phyloP scores from a whole-genome alignment of 2,797 vertebrate species.

The Sebastes goodei region DNA sequence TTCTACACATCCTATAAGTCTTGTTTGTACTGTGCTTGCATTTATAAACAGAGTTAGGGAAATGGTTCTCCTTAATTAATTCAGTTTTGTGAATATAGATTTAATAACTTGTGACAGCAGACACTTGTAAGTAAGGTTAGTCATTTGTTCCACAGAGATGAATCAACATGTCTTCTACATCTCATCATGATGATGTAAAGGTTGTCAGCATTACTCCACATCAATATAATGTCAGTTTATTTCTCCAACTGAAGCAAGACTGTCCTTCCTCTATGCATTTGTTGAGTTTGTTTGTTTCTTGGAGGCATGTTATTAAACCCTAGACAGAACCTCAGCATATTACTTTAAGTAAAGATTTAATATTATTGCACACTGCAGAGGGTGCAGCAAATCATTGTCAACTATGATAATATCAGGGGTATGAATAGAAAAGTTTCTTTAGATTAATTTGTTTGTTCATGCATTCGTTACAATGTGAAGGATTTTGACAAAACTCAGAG shows the following conservation, averaged over 20 bases:
- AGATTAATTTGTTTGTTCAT: not conserved
- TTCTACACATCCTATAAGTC: not conserved
- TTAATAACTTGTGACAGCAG: constrained; percentile 6
- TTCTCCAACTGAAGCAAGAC: not conserved
- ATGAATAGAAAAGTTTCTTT: not conserved
- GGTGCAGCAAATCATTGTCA: not conserved
- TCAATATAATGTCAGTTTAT: constrained; percentile 3
- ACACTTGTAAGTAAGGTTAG: not conserved
- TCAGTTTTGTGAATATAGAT: not conserved
- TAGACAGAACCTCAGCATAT: not conserved
- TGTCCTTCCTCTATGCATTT: not conserved
- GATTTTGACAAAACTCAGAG: not conserved
- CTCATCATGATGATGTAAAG: constrained; percentile 15
- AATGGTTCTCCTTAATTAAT: not conserved
- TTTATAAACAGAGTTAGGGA: not conserved
- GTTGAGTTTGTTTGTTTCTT: not conserved
- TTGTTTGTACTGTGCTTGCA: not conserved
- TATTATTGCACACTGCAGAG: not conserved
- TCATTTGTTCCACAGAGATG: not conserved
- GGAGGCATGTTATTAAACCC: not conserved
- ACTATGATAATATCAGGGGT: not conserved
- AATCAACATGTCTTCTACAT: constrained; percentile 28
- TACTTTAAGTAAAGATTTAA: not conserved
- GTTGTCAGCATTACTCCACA: constrained; percentile 30
- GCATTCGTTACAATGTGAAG: not conserved